phyloP scores from a whole-genome alignment of 2,888 invertebrate genomes.

The Tetanocera ferruginea region DNA sequence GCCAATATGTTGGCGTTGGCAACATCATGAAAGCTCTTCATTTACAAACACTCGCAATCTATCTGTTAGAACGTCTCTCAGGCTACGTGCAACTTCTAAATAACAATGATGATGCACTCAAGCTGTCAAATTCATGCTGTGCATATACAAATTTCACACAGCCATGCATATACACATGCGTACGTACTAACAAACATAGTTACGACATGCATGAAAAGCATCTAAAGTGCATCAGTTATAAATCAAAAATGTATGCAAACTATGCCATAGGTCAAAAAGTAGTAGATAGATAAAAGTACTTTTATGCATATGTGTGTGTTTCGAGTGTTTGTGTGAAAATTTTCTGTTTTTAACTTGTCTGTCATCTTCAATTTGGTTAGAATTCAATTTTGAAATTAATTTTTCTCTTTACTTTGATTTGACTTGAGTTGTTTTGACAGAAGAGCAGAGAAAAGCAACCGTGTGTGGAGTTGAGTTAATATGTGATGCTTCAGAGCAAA shows the following conservation, averaged over 20 bases:
- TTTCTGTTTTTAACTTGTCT: not conserved
- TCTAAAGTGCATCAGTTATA: constrained; percentile 15
- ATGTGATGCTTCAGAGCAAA: too few species aligned
- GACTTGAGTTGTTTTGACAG: not conserved
- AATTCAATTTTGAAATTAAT: constrained; percentile 19
- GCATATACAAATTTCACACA: not conserved
- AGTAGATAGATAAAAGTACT: too few species aligned
- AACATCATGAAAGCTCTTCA: not conserved
- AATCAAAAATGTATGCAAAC: constrained; percentile 19
- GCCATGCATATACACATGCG: too few species aligned
- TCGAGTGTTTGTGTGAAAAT: not conserved
- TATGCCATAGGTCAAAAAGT: not conserved
- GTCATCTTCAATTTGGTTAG: constrained; percentile 18
- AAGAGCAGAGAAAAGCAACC: not conserved
- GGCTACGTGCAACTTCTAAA: constrained; percentile 1
- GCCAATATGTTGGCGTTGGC: not conserved
- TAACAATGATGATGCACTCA: constrained; percentile 17
- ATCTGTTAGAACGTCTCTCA: not conserved
- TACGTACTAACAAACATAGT: not conserved
- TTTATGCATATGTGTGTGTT: not conserved
- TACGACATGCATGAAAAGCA: not conserved
- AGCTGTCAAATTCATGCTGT: constrained; percentile 24
- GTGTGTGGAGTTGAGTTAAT: not conserved
- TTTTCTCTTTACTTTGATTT: not conserved
- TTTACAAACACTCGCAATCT: not conserved